Conservation (phyloP, 2,888 invertebrate species). For the Eutolmus rufibarbis region DNA sequence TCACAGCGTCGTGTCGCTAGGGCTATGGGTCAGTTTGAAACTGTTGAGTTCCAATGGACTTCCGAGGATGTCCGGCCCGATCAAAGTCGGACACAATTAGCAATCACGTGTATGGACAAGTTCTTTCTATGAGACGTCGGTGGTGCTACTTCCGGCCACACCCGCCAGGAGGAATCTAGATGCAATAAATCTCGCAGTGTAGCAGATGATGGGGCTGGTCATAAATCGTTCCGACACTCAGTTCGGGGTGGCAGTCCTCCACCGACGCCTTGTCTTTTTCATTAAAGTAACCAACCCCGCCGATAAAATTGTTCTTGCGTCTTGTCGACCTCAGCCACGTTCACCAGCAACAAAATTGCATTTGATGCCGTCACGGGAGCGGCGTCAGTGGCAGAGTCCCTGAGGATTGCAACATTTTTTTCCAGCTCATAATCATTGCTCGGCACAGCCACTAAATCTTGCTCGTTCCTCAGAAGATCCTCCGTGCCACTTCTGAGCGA, state of each 20-base stretch:
- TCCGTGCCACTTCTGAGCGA: constrained; percentile 46
- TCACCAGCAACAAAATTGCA: neutral
- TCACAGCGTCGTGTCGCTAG: too few relatives aligned
- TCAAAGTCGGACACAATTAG: constrained; percentile 69
- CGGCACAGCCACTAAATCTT: constrained; percentile 48
- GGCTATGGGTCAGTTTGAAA: constrained; percentile 50
- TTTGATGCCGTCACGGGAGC: constrained; percentile 37
- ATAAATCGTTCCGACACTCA: constrained; percentile 58
- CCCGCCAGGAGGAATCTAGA: constrained; percentile 60
- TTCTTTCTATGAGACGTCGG: constrained; percentile 93
- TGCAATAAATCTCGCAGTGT: constrained; percentile 58
- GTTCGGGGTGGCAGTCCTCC: neutral
- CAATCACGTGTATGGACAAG: constrained; percentile 81
- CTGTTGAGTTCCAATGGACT: constrained; percentile 70
- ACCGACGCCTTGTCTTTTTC: constrained; percentile 1
- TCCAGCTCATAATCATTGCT: constrained; percentile 43
- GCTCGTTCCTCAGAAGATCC: constrained; percentile 50
- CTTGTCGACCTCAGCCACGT: neutral
- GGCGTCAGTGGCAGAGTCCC: constrained; percentile 32
- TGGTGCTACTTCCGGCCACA: constrained; percentile 66
- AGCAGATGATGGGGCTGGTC: constrained; percentile 59
- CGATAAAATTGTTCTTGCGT: neutral
- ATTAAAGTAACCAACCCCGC: neutral
- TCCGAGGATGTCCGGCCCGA: constrained; percentile 75
- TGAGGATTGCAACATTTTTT: constrained; percentile 32